Percentiles rank a stretch among this genome's conserved stretches.
Evolutionary conservation across 1,140 invertebrate genomes (phyloP).

Genomic region (Trigoniulus corallinus): DNA sequence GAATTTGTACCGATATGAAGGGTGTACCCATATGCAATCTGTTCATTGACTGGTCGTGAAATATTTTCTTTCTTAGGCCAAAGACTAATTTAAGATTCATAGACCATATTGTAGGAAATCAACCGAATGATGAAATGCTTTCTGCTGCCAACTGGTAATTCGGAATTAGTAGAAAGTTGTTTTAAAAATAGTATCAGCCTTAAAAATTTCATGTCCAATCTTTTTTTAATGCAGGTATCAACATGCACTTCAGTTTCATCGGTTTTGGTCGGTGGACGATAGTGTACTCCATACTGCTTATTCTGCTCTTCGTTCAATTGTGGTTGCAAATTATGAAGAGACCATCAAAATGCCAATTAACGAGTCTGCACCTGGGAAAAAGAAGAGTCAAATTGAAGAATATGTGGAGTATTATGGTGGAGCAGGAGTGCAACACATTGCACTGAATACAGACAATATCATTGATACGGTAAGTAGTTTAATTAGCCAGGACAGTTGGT

Average conservation of each 20-base stretch:
- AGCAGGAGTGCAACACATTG: constrained; percentile 95
- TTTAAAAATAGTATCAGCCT: too few species aligned
- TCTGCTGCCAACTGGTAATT: constrained; percentile 60
- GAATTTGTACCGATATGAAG: too few species aligned
- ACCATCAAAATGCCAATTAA: constrained; percentile 98
- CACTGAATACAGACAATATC: constrained; percentile 84
- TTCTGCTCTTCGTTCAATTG: constrained; percentile 87
- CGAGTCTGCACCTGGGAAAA: constrained; percentile 88
- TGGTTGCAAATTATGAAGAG: constrained; percentile 94
- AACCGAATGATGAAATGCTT: constrained; percentile 84
- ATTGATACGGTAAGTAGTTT: constrained; percentile 54
- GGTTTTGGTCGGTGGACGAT: constrained; percentile 99
- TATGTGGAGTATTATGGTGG: constrained; percentile 98
- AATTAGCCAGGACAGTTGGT: too few species aligned
- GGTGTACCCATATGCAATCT: too few species aligned
- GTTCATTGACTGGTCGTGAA: too few species aligned
- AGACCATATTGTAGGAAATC: constrained; percentile 95
- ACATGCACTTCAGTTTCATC: constrained; percentile 79
- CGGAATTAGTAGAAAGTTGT: neutral
- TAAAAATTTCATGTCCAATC: constrained; percentile 1
- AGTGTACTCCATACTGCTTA: constrained; percentile 89
- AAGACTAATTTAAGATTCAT: constrained; percentile 64
- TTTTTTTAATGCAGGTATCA: constrained; percentile 50
- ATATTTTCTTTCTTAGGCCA: constrained; percentile 40
- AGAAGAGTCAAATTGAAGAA: constrained; percentile 91